These are phyloP conservation scores for Scolanthus callimorphus DNA, from an alignment of 92 coral and sea anemone species.

Conservation along the genomic window DNA sequence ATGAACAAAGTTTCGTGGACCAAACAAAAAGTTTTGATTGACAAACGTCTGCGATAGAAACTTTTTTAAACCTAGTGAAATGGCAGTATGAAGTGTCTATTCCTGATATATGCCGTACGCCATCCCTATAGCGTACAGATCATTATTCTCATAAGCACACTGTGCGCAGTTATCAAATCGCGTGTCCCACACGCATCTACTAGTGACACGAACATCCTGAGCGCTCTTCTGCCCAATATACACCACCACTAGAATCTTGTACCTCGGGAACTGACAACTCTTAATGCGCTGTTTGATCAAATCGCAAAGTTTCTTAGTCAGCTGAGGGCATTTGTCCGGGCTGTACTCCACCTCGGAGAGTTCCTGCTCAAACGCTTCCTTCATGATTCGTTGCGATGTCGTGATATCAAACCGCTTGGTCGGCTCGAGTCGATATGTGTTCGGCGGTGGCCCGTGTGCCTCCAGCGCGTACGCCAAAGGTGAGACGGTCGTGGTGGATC, in stretches of 20 bases:
- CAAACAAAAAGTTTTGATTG: too few relatives aligned
- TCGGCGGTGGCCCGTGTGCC: conserved; percentile 10
- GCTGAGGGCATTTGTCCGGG: conserved; percentile 30
- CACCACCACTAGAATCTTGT: conserved; percentile 55
- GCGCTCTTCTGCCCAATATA: conserved; percentile 54
- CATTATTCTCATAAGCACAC: conserved; percentile 36
- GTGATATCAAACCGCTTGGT: conserved; percentile 40
- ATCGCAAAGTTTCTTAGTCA: conserved; percentile 50
- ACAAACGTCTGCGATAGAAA: too few relatives aligned
- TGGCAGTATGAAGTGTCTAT: conserved; percentile 9
- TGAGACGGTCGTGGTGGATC: conserved; percentile 14
- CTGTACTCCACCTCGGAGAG: conserved; percentile 29
- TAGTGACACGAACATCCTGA: conserved; percentile 50
- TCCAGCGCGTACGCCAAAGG: conserved; percentile 1
- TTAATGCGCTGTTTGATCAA: conserved; percentile 55
- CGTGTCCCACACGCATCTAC: conserved; percentile 75
- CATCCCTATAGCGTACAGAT: conserved; percentile 55
- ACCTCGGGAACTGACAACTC: conserved; percentile 53
- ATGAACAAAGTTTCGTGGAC: too few relatives aligned
- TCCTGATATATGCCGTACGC: conserved; percentile 73
- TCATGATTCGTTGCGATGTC: conserved; percentile 53
- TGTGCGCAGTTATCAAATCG: conserved; percentile 70
- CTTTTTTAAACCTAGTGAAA: too few relatives aligned
- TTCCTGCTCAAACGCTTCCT: conserved; percentile 41
- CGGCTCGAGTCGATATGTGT: conserved; percentile 62